Evolutionary conservation across 2,797 vertebrate genomes (phyloP), one percentile per base, ranked within the genome.

Genomic region (Malurus leucopterus): DNA sequence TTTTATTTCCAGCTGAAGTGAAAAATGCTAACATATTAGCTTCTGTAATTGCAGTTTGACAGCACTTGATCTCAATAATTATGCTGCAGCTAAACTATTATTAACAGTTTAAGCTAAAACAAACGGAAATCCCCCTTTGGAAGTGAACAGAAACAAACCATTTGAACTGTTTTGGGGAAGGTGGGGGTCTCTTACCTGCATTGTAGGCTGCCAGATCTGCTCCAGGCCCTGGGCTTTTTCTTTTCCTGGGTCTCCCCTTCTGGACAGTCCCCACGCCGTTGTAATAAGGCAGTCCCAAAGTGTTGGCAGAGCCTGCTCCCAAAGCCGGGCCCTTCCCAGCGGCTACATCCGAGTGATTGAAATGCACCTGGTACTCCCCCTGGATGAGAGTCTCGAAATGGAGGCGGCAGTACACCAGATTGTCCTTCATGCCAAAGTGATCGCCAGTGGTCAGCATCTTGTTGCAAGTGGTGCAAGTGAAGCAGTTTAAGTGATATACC

Each of bases 371-470:
- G 96, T 99, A 99, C 96, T 99, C 99, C 95, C 99, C 99, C 96
- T 99, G 99, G 94, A 99, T 98, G 91, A 99, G 98, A 90, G 98
- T 98, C 97, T 99, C 99, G 98, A 99, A 99, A 97, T 99, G 99
- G 96, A 99, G 98, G 89, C 99, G 98, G 95, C 99, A 99, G 97
- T 99, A 99, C 95, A 99, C 99, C 95, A 99, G 98, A 96, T 98
- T 99, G 98, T 99, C 99, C 97, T 99, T 99, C 99, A 99, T 99
- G 96, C 99, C 99, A 96, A 99, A 99, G 97, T 99, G 99, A 96
- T 99, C 99, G 75, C 99, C 99, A 69, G 99, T 99, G 96, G 98
- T 99, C 91, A 99, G 97, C 98, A 99, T 99, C 97, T 99, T 99
- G 98, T 98, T 99, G 97, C 99, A 99, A 58, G 98, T 99, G 93